Conservation (phyloP, 2,797 vertebrate species). For the Gymnodraco acuticeps region DNA sequence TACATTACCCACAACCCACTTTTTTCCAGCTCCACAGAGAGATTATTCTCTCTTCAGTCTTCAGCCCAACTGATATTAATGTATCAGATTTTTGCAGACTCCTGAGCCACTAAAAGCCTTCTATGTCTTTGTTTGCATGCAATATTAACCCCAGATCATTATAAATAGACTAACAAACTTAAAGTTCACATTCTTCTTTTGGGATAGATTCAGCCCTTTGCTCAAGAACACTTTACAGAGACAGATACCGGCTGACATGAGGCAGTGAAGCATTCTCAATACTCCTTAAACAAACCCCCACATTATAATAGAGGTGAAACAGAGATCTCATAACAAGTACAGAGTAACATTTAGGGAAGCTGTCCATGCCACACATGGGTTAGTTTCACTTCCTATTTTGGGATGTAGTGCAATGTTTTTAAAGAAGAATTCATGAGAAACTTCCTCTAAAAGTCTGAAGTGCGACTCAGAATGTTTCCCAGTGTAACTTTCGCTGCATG, state of each 20-base stretch:
- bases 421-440: neutral
- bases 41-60: neutral
- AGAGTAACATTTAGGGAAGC: neutral
- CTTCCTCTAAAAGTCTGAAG: conserved; percentile 9
- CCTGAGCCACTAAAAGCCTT: neutral
- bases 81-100: neutral
- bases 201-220: neutral
- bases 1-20: neutral
- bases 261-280: neutral
- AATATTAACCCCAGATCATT: neutral
- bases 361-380: neutral
- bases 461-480: neutral
- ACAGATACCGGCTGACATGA: neutral
- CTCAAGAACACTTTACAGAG: neutral
- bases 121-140: neutral
- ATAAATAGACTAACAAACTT: neutral
- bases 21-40: neutral
- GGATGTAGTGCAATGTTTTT: neutral
- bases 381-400: conserved; percentile 45
- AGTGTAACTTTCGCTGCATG: neutral
- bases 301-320: neutral
- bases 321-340: neutral
- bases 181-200: neutral
- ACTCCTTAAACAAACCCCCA: neutral
- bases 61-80: neutral